phyloP scores from a whole-genome alignment of 2,888 invertebrate species.

The Pomacea canaliculata region DNA sequence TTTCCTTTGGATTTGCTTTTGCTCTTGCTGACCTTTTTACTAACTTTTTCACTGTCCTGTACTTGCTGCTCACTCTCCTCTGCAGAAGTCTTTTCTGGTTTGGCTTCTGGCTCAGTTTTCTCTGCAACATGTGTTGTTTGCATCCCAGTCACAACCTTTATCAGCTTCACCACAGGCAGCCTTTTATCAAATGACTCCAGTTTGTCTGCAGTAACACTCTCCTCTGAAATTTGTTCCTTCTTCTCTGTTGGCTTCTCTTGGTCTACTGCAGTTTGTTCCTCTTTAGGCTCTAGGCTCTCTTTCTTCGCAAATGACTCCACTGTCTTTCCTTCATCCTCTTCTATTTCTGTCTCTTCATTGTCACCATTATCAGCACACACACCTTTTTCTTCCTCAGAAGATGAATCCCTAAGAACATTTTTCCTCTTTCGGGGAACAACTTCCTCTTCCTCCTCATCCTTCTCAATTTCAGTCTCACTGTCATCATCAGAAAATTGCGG shows the following conservation, averaged over 20 bases:
- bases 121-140: too few species aligned
- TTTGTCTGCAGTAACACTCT: slow-evolving; percentile 8
- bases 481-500: slow-evolving; percentile 23
- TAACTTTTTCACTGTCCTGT: neutral
- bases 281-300: neutral
- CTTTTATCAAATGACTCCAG: neutral
- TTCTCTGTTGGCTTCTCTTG: neutral
- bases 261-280: neutral
- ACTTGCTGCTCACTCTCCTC: too few species aligned
- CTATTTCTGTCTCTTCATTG: slow-evolving; percentile 36
- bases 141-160: too few species aligned
- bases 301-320: neutral
- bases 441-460: slow-evolving; percentile 24
- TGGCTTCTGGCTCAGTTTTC: too few species aligned
- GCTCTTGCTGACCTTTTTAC: neutral
- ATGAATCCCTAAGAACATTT: slow-evolving; percentile 21
- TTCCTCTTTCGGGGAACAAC: slow-evolving; percentile 15
- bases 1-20: slow-evolving; percentile 24
- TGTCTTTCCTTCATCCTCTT: slow-evolving; percentile 13
- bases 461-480: slow-evolving; percentile 24
- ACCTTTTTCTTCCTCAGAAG: slow-evolving; percentile 17
- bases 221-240: slow-evolving; percentile 11
- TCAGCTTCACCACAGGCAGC: neutral
- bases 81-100: too few species aligned
- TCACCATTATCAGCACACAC: slow-evolving; percentile 21